Base-by-base conservation (phyloP, 2,888 invertebrate species). In the Drosophila koepferae region DNA sequence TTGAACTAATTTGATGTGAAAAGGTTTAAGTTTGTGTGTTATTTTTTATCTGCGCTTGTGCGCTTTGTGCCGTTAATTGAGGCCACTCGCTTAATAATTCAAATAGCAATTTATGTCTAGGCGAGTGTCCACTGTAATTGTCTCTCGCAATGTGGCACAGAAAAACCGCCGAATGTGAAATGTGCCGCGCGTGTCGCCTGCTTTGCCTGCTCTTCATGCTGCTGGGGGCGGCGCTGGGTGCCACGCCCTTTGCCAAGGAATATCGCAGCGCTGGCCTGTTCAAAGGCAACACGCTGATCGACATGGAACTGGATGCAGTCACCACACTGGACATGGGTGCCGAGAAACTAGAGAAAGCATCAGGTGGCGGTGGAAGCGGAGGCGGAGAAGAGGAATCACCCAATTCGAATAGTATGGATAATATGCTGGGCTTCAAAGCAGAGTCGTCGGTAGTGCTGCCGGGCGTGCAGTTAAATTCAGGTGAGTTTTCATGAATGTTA, bases 241-340 rank as follows among this genome's bases (percentile, higher is more conserved):
- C 86, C 72, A 72, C 81, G 31, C 86, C 90, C 55, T 90, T 88
- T 77, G 85, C 86, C 55, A 91, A 89, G 72, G 84, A 91, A 61
- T 80, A 88, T 65, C 90, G 89, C 74, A 91, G 82, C 63, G 81
- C 86, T 69, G 86, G 83, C 7, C 77, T 91, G 55, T 90, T 81
- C 64, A 86, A 89, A 46, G 86, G 87, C 68, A 91, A 91, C 76
- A 91, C 90, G 49, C 85, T 91, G 20, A 85, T 90, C 64, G 87
- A 91, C 67, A 87, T 89, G 73, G 90, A 91, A 65, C 64, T 87
- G 65, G 82, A 82, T 41, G 82, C 79, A 31, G 77, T 81, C 51
- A 77, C 81, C 40, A 77, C 88, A 1, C 59, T 89, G 53, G 90
- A 91, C 72, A 66, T 90, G 71, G 67, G 60, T 16, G 62, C 54